Conservation (phyloP, 92 coral and sea anemone genomes). For the Pocillopora grandis region DNA sequence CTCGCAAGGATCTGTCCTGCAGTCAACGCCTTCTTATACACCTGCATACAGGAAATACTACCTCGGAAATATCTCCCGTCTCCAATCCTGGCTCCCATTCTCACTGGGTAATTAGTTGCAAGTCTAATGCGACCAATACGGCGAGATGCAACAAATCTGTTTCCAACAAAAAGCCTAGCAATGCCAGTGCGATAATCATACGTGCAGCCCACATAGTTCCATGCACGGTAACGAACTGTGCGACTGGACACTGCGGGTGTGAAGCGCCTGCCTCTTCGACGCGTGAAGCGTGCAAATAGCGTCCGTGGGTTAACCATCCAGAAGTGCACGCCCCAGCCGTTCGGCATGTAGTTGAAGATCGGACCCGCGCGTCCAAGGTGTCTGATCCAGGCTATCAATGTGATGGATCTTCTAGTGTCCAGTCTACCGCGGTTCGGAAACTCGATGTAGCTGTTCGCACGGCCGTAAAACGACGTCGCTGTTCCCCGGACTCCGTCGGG, state of each 20-base stretch:
- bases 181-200: slow-evolving; percentile 64
- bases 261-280: slow-evolving; percentile 50
- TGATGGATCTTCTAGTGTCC: slow-evolving; percentile 59
- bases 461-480: slow-evolving; percentile 56
- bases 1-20: slow-evolving; percentile 52
- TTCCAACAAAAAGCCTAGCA: slow-evolving; percentile 61
- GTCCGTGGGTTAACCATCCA: slow-evolving; percentile 49
- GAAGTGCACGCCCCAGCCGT: slow-evolving; percentile 67
- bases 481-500: slow-evolving; percentile 61
- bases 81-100: slow-evolving; percentile 59
- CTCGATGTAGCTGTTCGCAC: slow-evolving; percentile 54
- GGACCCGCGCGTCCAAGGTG: slow-evolving; percentile 65
- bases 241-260: slow-evolving; percentile 45
- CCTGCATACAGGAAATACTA: slow-evolving; percentile 69
- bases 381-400: slow-evolving; percentile 60
- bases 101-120: slow-evolving; percentile 69
- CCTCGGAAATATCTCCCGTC: slow-evolving; percentile 71
- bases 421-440: slow-evolving; percentile 69
- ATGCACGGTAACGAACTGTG: slow-evolving; percentile 25
- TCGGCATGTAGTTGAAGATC: slow-evolving; percentile 62
- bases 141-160: slow-evolving; percentile 35
- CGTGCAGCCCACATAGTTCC: slow-evolving; percentile 71
- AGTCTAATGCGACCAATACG: slow-evolving; percentile 64
- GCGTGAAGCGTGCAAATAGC: slow-evolving; percentile 56
- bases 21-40: slow-evolving; percentile 59